phyloP scores from a whole-genome alignment of 2,113 vertebrate genomes.

The Bujurquina vittata region DNA sequence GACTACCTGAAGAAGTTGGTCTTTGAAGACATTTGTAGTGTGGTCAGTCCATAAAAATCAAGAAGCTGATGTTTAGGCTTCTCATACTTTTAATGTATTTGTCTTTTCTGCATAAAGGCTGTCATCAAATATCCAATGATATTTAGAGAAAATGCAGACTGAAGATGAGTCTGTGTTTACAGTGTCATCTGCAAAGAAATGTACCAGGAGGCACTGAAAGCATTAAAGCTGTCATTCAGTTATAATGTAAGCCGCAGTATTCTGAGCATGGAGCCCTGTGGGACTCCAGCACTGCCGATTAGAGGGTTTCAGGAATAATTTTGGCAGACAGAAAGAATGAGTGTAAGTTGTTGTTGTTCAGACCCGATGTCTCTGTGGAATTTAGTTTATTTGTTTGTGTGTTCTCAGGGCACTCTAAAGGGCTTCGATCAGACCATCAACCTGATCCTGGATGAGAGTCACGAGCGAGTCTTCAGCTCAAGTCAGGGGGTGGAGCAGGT shows the following conservation, averaged over 20 bases:
- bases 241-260: neutral
- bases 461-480: conserved; percentile 98
- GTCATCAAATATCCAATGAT: too few species aligned
- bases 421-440: conserved; percentile 99
- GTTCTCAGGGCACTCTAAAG: conserved; percentile 92
- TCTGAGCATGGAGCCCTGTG: too few species aligned
- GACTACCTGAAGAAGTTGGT: neutral
- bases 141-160: neutral
- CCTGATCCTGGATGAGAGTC: conserved; percentile 98
- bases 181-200: neutral
- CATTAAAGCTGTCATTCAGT: neutral
- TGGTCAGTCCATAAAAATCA: too few species aligned
- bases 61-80: too few species aligned
- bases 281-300: neutral
- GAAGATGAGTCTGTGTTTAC: neutral
- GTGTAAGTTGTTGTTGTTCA: neutral
- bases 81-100: too few species aligned
- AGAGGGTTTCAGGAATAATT: neutral
- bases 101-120: too few species aligned
- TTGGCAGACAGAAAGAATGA: neutral
- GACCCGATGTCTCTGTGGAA: neutral
- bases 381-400: neutral
- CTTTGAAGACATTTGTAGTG: neutral
- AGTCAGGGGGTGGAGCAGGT: conserved; percentile 98
- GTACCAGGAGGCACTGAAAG: neutral